Percentiles rank a stretch among this genome's conserved stretches.
phyloP scores from a whole-genome alignment of 2,888 invertebrate genomes.

The Oscheius sp. region DNA sequence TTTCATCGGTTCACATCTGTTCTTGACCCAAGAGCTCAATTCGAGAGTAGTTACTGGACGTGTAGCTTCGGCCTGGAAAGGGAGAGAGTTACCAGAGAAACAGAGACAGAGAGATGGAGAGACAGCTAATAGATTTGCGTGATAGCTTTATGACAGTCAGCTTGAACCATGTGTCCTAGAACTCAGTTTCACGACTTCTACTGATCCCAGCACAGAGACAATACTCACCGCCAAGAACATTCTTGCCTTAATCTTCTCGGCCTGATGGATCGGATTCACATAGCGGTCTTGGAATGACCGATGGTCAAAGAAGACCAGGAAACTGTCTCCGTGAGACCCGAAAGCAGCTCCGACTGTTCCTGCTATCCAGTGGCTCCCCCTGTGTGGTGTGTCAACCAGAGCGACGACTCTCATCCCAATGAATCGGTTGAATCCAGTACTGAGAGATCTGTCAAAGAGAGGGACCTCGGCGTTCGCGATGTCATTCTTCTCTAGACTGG shows the following conservation, averaged over 20 bases:
- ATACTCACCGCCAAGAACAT: background rate
- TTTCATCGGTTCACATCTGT: background rate
- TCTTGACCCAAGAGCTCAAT: no score
- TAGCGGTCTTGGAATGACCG: slow-evolving; percentile 40
- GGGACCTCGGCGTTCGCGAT: slow-evolving; percentile 15
- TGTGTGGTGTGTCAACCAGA: background rate
- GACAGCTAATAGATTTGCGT: no score
- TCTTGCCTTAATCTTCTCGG: background rate
- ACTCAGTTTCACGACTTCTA: no score
- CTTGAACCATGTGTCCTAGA: no score
- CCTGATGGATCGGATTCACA: slow-evolving; percentile 27
- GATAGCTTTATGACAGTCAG: no score
- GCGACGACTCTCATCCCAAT: slow-evolving; percentile 31
- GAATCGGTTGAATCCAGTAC: background rate
- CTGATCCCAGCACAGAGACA: no score
- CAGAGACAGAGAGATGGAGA: no score
- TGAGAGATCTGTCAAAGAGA: slow-evolving; percentile 5
- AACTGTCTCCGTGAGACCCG: slow-evolving; percentile 4
- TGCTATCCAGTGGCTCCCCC: background rate
- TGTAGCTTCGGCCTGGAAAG: no score
- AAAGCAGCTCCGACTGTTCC: slow-evolving; percentile 24
- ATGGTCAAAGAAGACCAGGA: slow-evolving; percentile 45
- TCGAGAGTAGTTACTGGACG: no score
- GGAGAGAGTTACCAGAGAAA: no score
- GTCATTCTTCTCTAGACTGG: background rate